phyloP scores from a whole-genome alignment of 2,113 vertebrate species.

The Nesoenas mayeri region DNA sequence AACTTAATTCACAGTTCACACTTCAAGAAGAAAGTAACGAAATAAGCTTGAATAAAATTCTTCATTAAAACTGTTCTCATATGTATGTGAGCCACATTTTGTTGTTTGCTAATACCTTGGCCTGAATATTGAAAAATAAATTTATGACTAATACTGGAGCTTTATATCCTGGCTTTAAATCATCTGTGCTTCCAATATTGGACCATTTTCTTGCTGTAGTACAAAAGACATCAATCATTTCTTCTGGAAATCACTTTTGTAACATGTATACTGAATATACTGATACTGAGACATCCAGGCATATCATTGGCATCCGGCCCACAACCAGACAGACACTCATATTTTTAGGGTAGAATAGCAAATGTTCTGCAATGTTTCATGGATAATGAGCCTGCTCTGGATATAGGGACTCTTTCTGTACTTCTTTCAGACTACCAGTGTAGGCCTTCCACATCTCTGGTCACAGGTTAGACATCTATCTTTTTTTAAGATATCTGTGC shows the following conservation, averaged over 20 bases:
- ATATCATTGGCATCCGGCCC: background rate
- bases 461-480: background rate
- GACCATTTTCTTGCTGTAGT: background rate
- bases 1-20: slow-evolving; percentile 76
- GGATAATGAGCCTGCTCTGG: background rate
- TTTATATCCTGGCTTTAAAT: slow-evolving; percentile 48
- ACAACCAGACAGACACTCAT: background rate
- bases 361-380: background rate
- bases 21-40: slow-evolving; percentile 62
- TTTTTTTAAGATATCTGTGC: background rate
- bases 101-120: slow-evolving; percentile 36
- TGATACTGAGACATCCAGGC: background rate
- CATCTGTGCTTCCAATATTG: slow-evolving; percentile 17
- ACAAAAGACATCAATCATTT: slow-evolving; percentile 28
- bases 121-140: slow-evolving; percentile 53
- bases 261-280: background rate
- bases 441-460: background rate
- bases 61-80: slow-evolving; percentile 52
- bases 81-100: slow-evolving; percentile 31
- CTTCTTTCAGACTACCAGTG: background rate
- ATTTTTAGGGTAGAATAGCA: background rate
- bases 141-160: slow-evolving; percentile 35
- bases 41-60: slow-evolving; percentile 70
- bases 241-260: slow-evolving; percentile 5
- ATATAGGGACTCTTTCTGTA: background rate